phyloP scores from a whole-genome alignment of 1,140 invertebrate genomes.

The Aphelenchoides besseyi region DNA sequence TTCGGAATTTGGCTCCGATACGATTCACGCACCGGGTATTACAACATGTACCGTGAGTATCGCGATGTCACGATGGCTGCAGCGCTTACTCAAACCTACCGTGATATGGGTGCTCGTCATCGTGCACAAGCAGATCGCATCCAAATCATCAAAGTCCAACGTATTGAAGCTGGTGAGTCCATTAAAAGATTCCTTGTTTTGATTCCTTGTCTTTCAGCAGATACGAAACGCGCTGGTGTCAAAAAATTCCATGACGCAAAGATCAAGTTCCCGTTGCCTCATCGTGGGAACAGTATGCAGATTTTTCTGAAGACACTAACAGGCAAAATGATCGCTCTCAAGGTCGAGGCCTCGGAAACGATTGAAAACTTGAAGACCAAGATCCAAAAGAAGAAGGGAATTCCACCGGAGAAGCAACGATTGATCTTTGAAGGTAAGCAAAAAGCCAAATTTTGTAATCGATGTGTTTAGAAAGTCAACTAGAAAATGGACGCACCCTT shows the following conservation, averaged over 20 bases:
- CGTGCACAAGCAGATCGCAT: slow-evolving; percentile 93
- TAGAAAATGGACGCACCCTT: no score
- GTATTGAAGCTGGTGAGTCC: slow-evolving; percentile 80
- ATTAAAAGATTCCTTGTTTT: no score
- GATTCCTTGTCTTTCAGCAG: no score
- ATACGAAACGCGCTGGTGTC: slow-evolving; percentile 84
- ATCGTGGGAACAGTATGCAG: slow-evolving; percentile 79
- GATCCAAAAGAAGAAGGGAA: no score
- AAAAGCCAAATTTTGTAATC: no score
- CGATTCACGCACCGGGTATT: slow-evolving; percentile 93
- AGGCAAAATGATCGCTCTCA: no score
- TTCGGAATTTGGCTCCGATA: slow-evolving; percentile 95
- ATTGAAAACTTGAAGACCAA: no score
- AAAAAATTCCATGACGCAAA: slow-evolving; percentile 95
- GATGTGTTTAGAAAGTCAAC: no score
- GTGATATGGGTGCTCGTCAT: slow-evolving; percentile 98
- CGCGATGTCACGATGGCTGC: slow-evolving; percentile 87
- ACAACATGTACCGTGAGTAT: slow-evolving; percentile 86
- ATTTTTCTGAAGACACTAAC: no score
- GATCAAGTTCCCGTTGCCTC: slow-evolving; percentile 92
- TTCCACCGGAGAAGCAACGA: no score
- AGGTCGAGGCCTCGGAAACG: no score
- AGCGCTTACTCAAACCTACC: slow-evolving; percentile 95
- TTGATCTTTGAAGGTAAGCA: no score
- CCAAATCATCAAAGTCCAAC: slow-evolving; percentile 93